A percentile compares a stretch with the other conserved stretches of the same genome.
Conservation (phyloP, 2,888 invertebrate genomes). For the Lymantria dispar region DNA sequence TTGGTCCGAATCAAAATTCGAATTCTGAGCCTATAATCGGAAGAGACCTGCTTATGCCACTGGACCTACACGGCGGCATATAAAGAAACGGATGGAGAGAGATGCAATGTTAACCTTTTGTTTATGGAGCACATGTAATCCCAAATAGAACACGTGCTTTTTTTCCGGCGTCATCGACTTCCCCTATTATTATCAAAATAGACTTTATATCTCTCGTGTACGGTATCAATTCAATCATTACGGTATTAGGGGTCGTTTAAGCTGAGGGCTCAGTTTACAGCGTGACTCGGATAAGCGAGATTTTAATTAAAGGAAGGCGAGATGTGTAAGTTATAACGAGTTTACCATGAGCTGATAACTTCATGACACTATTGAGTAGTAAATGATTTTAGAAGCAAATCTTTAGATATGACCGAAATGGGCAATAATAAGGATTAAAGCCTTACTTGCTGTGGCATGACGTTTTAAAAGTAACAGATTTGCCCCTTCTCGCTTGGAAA, state of each 20-base stretch:
- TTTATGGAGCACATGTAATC: constrained; percentile 77
- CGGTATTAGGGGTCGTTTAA: constrained; percentile 49
- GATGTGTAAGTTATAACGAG: constrained; percentile 36
- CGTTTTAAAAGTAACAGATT: too few relatives aligned
- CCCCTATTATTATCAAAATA: constrained; percentile 27
- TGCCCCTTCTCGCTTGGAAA: too few relatives aligned
- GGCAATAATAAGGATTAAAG: too few relatives aligned
- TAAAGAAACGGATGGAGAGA: not conserved
- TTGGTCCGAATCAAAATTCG: too few relatives aligned
- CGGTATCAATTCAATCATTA: constrained; percentile 30
- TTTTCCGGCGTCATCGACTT: constrained; percentile 67
- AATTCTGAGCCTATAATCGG: too few relatives aligned
- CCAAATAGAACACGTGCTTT: constrained; percentile 80
- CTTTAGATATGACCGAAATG: too few relatives aligned
- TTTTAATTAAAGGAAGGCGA: constrained; percentile 72
- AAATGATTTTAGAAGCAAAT: too few relatives aligned
- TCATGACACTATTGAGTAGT: constrained; percentile 7
- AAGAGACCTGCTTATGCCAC: too few relatives aligned
- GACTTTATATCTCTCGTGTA: constrained; percentile 36
- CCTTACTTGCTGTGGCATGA: too few relatives aligned
- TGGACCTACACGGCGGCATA: too few relatives aligned
- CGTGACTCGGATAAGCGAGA: constrained; percentile 72
- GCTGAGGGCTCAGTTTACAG: constrained; percentile 69
- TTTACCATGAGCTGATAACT: constrained; percentile 32
- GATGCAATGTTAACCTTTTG: constrained; percentile 72